Evolutionary conservation across 2,113 vertebrate genomes (phyloP).

Genomic region (Halichoerus grypus): DNA sequence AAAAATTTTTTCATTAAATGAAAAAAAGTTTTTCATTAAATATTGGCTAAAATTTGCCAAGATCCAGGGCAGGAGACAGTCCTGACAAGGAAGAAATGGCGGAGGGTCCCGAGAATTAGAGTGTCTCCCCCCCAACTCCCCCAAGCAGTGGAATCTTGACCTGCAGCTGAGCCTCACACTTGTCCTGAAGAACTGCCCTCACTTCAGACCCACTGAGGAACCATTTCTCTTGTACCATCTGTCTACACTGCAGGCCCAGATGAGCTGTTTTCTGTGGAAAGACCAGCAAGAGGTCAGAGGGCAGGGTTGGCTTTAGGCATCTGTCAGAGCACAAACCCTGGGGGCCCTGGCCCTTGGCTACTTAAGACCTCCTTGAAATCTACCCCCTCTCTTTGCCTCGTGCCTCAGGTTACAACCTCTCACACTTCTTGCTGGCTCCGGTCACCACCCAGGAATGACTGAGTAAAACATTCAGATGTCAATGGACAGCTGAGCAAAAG

Average conservation of each 20-base stretch:
- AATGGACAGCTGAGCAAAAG: neutral
- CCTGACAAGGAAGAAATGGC: neutral
- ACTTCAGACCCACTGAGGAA: neutral
- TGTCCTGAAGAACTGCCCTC: neutral
- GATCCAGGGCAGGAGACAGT: neutral
- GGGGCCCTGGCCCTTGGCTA: neutral
- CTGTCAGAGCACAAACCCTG: neutral
- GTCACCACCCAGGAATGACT: neutral
- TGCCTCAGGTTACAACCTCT: neutral
- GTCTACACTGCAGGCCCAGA: neutral
- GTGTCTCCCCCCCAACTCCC: neutral
- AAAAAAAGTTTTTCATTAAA: constrained; percentile 1
- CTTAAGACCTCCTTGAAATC: neutral
- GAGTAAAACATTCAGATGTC: neutral
- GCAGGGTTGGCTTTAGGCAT: neutral
- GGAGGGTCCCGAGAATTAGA: neutral
- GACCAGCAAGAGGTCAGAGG: neutral
- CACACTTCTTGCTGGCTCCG: neutral
- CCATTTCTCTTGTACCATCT: neutral
- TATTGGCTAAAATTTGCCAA: neutral
- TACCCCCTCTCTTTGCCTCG: neutral
- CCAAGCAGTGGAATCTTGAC: neutral
- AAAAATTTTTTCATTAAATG: neutral
- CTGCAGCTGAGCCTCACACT: no score
- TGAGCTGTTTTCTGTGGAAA: neutral